Evolutionary conservation across 1,140 invertebrate genomes (phyloP).

Genomic region (Nebria ingens): DNA sequence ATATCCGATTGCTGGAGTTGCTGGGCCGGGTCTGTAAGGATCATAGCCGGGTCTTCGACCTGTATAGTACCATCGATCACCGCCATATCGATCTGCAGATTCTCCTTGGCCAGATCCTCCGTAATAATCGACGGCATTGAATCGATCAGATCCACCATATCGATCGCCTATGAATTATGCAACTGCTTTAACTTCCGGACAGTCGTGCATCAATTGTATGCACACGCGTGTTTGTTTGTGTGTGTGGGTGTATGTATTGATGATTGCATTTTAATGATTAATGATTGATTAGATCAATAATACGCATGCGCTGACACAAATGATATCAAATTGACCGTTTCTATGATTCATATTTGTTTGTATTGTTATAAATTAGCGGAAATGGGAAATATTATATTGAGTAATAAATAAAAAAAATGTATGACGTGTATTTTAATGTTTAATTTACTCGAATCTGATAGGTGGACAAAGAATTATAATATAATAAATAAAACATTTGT

Average conservation of each 20-base stretch:
- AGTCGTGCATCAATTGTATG: not conserved
- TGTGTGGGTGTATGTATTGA: too few species aligned
- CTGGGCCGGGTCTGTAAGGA: not conserved
- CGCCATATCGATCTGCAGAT: constrained; percentile 30
- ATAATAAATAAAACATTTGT: too few species aligned
- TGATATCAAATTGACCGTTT: not conserved
- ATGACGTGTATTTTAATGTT: not conserved
- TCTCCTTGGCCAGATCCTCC: constrained; percentile 26
- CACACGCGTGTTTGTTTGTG: not conserved
- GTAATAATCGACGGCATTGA: constrained; percentile 32
- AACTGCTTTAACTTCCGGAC: not conserved
- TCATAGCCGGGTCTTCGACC: not conserved
- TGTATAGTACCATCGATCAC: constrained; percentile 10
- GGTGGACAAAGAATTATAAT: not conserved
- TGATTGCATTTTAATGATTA: constrained; percentile 1
- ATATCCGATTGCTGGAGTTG: not conserved
- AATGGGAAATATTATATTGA: not conserved
- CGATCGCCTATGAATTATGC: constrained; percentile 18
- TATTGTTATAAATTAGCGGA: too few species aligned
- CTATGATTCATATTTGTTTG: too few species aligned
- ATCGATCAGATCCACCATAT: constrained; percentile 32
- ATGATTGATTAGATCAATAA: not conserved
- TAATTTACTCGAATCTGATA: not conserved
- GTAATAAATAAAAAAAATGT: not conserved
- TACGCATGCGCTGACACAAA: not conserved